Evolutionary conservation across 2,888 invertebrate genomes (phyloP).

Genomic region (Altica lythri): DNA sequence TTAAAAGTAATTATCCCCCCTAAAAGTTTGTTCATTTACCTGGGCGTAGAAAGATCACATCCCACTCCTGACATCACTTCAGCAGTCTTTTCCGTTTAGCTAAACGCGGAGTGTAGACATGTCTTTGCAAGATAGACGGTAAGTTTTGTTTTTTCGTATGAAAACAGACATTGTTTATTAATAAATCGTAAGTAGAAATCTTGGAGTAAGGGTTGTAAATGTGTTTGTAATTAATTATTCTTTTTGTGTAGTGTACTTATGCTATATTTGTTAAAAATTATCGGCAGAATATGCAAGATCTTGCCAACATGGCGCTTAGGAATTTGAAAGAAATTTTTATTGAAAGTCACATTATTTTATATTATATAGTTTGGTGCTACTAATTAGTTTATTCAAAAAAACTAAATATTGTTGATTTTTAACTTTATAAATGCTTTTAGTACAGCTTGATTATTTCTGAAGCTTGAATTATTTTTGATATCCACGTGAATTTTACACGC

Average conservation of each 20-base stretch:
- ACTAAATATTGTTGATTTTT: no score
- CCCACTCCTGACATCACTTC: constrained; percentile 46
- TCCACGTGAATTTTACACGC: constrained; percentile 46
- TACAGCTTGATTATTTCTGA: no score
- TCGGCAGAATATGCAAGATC: constrained; percentile 55
- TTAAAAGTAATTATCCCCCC: not conserved
- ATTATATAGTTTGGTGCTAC: no score
- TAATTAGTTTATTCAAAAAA: no score
- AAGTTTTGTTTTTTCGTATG: constrained; percentile 61
- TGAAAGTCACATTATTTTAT: no score
- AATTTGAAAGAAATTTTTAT: constrained; percentile 23
- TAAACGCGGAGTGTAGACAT: constrained; percentile 76
- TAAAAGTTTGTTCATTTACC: constrained; percentile 10
- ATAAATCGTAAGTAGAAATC: constrained; percentile 31
- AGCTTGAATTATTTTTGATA: constrained; percentile 19
- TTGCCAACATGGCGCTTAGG: constrained; percentile 64
- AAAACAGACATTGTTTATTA: constrained; percentile 32
- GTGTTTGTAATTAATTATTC: constrained; percentile 18
- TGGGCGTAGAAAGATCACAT: constrained; percentile 58
- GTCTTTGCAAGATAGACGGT: constrained; percentile 83
- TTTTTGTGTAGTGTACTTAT: constrained; percentile 39
- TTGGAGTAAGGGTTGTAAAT: constrained; percentile 23
- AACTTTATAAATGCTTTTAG: no score
- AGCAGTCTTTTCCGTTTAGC: constrained; percentile 71
- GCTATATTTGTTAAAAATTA: constrained; percentile 37